Conservation (phyloP, 2,797 vertebrate species). For the Monodelphis domestica region DNA sequence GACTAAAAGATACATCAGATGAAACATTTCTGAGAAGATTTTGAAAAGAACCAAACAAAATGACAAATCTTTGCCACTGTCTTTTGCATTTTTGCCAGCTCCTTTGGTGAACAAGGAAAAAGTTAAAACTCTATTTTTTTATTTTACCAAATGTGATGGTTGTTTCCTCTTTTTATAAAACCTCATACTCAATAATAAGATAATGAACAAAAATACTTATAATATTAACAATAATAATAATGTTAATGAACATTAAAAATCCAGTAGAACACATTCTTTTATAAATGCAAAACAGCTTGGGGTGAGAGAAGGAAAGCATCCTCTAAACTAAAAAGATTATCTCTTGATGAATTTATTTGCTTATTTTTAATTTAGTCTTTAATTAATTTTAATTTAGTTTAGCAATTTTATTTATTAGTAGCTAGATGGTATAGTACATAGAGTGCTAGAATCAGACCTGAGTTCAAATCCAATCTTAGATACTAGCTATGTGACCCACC, state of each 20-base stretch:
- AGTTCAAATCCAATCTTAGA: no score
- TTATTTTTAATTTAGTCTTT: no score
- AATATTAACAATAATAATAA: no score
- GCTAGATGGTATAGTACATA: no score
- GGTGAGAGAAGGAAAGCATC: neutral
- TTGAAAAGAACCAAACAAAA: conserved; percentile 2
- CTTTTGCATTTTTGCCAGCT: neutral
- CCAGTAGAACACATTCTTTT: neutral
- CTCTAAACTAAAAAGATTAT: neutral
- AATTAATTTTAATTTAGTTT: no score
- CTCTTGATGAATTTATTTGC: no score
- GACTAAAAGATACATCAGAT: conserved; percentile 46
- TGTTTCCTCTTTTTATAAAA: neutral
- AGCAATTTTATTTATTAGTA: no score
- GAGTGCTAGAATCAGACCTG: no score
- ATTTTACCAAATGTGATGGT: neutral
- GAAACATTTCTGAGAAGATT: conserved; percentile 43
- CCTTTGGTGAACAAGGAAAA: neutral
- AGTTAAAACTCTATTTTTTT: neutral
- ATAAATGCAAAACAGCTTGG: neutral
- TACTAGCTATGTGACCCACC: no score
- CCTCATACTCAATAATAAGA: neutral
- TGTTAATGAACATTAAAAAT: neutral
- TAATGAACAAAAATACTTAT: no score
- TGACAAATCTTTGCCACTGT: neutral